Conservation (phyloP, 2,888 invertebrate species). For the Sesia apiformis region DNA sequence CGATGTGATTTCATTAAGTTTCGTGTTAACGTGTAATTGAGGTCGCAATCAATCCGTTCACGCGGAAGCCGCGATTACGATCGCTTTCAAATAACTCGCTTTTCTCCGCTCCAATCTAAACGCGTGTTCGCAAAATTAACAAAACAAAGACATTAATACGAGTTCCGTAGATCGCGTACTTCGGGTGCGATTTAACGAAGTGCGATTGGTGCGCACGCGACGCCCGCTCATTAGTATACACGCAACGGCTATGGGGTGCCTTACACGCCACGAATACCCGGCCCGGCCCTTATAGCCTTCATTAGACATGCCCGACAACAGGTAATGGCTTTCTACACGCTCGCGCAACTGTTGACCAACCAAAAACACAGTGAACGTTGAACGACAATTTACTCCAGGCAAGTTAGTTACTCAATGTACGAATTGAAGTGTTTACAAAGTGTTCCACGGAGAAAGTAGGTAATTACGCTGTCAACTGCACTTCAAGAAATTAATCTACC, state of each 20-base stretch:
- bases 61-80: constrained; percentile 1
- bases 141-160: constrained; percentile 34
- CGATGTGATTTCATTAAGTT: background rate
- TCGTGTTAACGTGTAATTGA: background rate
- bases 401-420: background rate
- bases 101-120: constrained; percentile 12
- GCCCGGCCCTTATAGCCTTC: constrained; percentile 29
- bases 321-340: constrained; percentile 45
- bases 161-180: constrained; percentile 30
- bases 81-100: constrained; percentile 2
- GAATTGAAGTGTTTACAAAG: too few species aligned
- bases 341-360: constrained; percentile 9
- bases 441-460: too few species aligned
- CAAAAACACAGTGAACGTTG: background rate
- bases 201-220: constrained; percentile 60
- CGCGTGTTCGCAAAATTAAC: constrained; percentile 28
- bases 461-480: too few species aligned
- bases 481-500: too few species aligned
- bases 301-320: constrained; percentile 42
- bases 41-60: background rate
- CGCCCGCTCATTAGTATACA: constrained; percentile 58
- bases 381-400: constrained; percentile 2
- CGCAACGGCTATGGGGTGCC: constrained; percentile 25
- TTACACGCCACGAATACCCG: constrained; percentile 18
- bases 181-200: constrained; percentile 55